Evolutionary conservation across 2,113 vertebrate genomes (phyloP).

Genomic region (Limnothrissa miodon): DNA sequence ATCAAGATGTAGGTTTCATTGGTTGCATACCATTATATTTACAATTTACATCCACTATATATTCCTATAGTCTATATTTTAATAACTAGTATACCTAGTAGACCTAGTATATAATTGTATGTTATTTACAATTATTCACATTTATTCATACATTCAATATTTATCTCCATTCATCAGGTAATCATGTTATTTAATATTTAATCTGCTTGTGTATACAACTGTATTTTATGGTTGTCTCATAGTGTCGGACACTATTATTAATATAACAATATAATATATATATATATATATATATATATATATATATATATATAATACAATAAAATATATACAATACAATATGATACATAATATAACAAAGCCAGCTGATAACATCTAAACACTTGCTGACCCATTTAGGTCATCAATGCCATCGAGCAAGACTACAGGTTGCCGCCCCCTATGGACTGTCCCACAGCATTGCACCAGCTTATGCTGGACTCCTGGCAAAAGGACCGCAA

Average conservation of each 20-base stretch:
- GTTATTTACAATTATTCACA: too few relatives aligned
- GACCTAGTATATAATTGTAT: too few relatives aligned
- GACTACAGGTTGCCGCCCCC: conserved; percentile 91
- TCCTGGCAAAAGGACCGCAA: conserved; percentile 97
- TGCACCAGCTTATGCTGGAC: conserved; percentile 96
- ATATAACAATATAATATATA: background rate
- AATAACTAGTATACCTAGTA: too few relatives aligned
- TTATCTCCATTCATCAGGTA: too few relatives aligned
- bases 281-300: too few relatives aligned
- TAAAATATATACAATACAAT: too few relatives aligned
- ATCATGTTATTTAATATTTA: background rate
- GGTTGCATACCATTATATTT: background rate
- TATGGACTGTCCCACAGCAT: conserved; percentile 91
- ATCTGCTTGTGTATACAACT: background rate
- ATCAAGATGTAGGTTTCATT: conserved; percentile 68
- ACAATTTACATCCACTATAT: background rate
- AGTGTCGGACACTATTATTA: background rate
- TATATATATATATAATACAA: too few relatives aligned
- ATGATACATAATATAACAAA: too few relatives aligned
- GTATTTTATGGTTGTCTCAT: background rate
- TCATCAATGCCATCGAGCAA: conserved; percentile 95
- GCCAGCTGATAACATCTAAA: background rate
- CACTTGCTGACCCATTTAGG: conserved; percentile 63
- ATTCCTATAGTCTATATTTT: background rate
- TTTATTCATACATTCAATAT: background rate